These are phyloP conservation scores for Ramphastos sulfuratus DNA, from an alignment of 2,113 vertebrate species.

Conservation along the genomic window DNA sequence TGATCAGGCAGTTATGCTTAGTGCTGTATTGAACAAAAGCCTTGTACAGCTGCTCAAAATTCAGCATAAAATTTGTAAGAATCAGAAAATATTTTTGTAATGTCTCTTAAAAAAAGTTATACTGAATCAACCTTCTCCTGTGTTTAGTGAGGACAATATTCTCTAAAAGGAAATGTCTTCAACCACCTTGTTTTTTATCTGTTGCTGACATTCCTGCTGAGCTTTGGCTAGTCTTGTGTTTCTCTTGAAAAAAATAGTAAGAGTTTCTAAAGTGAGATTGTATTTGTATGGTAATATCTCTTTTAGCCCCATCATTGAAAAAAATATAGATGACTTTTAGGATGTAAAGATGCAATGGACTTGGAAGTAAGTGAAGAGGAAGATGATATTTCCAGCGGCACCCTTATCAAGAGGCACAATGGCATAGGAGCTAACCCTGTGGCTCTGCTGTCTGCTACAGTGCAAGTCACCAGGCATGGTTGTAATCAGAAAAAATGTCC, in stretches of 20 bases:
- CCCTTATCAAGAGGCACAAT: not conserved
- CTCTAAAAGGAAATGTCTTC: not conserved
- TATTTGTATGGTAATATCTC: not conserved
- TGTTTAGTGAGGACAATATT: not conserved
- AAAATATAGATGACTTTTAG: not conserved
- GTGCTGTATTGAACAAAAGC: not conserved
- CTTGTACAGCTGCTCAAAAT: not conserved
- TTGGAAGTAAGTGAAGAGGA: not conserved
- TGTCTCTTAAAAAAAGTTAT: not conserved
- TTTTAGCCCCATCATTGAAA: not conserved
- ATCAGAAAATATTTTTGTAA: not conserved
- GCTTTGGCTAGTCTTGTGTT: not conserved
- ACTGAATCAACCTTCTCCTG: not conserved
- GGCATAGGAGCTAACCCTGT: not conserved
- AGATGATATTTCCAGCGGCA: not conserved
- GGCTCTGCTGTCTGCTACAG: not conserved
- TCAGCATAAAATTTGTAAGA: not conserved
- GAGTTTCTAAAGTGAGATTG: not conserved
- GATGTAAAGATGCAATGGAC: not conserved
- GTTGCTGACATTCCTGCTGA: not conserved
- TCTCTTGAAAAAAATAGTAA: not conserved
- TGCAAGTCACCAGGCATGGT: not conserved
- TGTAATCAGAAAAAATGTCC: not conserved
- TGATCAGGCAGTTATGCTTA: not conserved
- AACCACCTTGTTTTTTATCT: not conserved